phyloP scores from a whole-genome alignment of 2,113 vertebrate species.

The Azemiops feae region DNA sequence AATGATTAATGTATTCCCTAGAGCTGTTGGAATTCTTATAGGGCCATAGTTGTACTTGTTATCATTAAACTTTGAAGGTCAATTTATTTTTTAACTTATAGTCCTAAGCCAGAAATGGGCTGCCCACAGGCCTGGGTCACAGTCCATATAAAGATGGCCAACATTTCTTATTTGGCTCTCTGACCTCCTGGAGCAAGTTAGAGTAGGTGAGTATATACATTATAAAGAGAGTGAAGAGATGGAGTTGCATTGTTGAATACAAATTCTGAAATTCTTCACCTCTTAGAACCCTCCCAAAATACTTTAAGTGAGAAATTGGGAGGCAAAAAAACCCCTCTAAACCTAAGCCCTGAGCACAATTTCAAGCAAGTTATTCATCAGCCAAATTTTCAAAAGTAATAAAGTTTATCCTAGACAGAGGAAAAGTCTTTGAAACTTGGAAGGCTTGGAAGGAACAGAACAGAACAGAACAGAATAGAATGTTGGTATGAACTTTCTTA shows the following conservation, averaged over 20 bases:
- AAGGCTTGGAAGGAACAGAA: background rate
- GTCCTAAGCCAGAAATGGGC: background rate
- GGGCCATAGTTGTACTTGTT: background rate
- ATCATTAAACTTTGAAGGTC: background rate
- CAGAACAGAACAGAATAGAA: background rate
- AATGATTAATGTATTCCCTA: background rate
- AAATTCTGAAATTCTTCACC: background rate
- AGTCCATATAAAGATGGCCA: background rate
- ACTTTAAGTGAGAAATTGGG: background rate
- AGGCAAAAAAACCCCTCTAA: background rate
- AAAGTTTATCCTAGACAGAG: background rate
- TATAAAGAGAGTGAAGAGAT: background rate
- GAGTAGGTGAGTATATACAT: background rate
- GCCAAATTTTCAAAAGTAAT: background rate
- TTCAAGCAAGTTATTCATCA: background rate
- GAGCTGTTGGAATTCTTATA: background rate
- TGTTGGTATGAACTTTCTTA: background rate
- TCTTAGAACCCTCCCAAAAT: background rate
- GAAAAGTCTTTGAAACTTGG: background rate
- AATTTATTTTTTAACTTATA: background rate
- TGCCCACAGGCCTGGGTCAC: background rate
- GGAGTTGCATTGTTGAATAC: background rate
- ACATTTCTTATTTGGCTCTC: background rate
- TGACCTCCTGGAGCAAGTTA: background rate
- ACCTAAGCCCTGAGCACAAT: background rate